Base-by-base conservation (phyloP, 2,797 vertebrate genomes). In the Acestrorhynchus altus region DNA sequence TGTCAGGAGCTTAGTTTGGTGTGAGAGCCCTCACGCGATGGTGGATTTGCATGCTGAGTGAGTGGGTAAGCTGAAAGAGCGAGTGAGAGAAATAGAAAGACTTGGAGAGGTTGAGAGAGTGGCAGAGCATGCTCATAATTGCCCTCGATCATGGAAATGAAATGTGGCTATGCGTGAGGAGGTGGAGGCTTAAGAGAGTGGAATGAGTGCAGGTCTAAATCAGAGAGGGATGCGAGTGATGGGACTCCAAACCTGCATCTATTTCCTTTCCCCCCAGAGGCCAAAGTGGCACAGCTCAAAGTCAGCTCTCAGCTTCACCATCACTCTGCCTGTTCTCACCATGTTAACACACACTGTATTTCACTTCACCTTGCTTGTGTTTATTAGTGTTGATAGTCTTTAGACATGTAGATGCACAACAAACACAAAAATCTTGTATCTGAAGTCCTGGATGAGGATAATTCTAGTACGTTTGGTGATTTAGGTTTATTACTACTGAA, bases 41-140 rank as follows among this genome's bases (percentile, higher is more conserved):
- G 52, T 71, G 79, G 83, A 85, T 86, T 86, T 85, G 82, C 86
- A 85, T 85, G 79, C 70, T 82, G 82, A 85, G 51, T 68, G 71
- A 74, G 57, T 54, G 72, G 40, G 57, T 79, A 73, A 80, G 68
- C 64, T 42, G 16, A 51, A 63, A 64, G 75, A 74, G 42, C 13
- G n/a, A 42, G 46, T 72, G 10, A 47, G 68, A 42, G 31, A 31
- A 24, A 44, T 47, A 16, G 20, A 63, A 8, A 28, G 44, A 26
- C 10, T 18, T 15, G 7, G 9, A 28, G 39, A 72, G 20, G 39
- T 10, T n/a, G 24, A 15, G n/a, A 46, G 15, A 72, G 15, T 47
- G 49, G 18, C 3, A 9, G 12, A 56, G 61, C 13, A 11, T 16
- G 31, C 51, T 46, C 26, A 75, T 63, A 54, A 72, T 59, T 68